phyloP scores from a whole-genome alignment of 2,888 invertebrate genomes.

The Nowickia ferox region DNA sequence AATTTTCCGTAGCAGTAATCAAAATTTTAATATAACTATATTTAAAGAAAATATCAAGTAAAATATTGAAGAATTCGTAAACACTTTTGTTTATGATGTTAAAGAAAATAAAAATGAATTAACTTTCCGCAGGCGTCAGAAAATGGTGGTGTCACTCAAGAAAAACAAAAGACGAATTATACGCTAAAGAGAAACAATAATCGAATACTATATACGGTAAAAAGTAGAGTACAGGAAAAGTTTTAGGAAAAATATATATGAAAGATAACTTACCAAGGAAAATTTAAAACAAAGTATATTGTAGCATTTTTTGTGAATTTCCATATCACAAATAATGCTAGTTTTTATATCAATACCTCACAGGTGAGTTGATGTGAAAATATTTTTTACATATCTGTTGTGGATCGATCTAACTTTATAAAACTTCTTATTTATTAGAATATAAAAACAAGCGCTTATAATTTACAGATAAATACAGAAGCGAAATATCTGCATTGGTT shows the following conservation, averaged over 20 bases:
- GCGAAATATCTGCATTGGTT: slow-evolving; percentile 21
- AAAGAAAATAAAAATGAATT: not conserved
- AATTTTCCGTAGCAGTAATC: not conserved
- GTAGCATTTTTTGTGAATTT: slow-evolving; percentile 7
- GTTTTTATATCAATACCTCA: slow-evolving; percentile 23
- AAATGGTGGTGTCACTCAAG: slow-evolving; percentile 66
- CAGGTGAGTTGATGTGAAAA: slow-evolving; percentile 39
- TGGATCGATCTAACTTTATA: not conserved
- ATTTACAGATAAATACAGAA: slow-evolving; percentile 55
- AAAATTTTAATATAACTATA: slow-evolving; percentile 24
- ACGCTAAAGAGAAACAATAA: slow-evolving; percentile 36
- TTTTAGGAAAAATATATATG: not conserved
- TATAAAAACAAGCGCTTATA: slow-evolving; percentile 2
- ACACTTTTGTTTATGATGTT: not conserved
- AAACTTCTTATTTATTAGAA: slow-evolving; percentile 10
- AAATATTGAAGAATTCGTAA: slow-evolving; percentile 30
- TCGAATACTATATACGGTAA: slow-evolving; percentile 22
- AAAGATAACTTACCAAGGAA: slow-evolving; percentile 32
- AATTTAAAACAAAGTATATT: not conserved
- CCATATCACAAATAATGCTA: not conserved
- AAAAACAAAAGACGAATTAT: slow-evolving; percentile 46
- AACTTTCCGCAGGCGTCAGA: slow-evolving; percentile 55
- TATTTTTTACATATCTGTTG: not conserved
- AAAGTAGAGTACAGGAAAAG: not conserved
- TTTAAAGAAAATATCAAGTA: slow-evolving; percentile 19